Percentiles rank a stretch among this genome's conserved stretches.
Evolutionary conservation across 2,113 vertebrate species (phyloP).

Genomic region (Macquaria australasica): DNA sequence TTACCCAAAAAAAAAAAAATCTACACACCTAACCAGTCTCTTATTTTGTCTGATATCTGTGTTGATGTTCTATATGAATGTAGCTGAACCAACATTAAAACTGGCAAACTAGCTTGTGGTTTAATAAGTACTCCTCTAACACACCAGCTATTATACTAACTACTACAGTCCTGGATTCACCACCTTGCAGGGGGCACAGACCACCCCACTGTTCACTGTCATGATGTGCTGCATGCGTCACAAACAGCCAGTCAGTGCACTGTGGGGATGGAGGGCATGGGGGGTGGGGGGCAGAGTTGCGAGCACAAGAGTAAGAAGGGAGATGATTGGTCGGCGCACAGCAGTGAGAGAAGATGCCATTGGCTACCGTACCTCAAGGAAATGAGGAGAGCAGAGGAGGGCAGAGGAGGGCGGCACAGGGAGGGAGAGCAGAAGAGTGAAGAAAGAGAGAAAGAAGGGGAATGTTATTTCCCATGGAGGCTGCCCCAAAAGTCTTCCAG

Average conservation of each 20-base stretch:
- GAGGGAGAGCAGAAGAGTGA: conserved; percentile 64
- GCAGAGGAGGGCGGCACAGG: conserved; percentile 73
- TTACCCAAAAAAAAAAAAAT: neutral
- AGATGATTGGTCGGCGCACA: conserved; percentile 60
- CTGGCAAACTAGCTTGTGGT: neutral
- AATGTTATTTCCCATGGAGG: conserved; percentile 62
- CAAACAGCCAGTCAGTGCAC: conserved; percentile 61
- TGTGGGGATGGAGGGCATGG: conserved; percentile 27
- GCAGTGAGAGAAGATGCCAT: conserved; percentile 66
- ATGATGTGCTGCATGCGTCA: conserved; percentile 77
- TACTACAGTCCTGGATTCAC: conserved; percentile 73
- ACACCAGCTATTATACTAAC: neutral
- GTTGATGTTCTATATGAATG: neutral
- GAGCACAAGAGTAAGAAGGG: conserved; percentile 46
- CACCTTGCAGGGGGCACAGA: conserved; percentile 55
- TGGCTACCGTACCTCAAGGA: conserved; percentile 82
- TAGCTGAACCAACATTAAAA: neutral
- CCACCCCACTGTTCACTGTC: neutral
- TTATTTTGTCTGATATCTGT: neutral
- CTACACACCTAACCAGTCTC: neutral
- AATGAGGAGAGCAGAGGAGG: conserved; percentile 78
- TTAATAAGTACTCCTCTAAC: neutral
- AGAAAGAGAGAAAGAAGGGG: conserved; percentile 68
- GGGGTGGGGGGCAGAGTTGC: neutral
- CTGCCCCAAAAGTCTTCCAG: conserved; percentile 32